Evolutionary conservation across 2,888 invertebrate genomes (phyloP).

Genomic region (Chaetogeoica ovagalla): DNA sequence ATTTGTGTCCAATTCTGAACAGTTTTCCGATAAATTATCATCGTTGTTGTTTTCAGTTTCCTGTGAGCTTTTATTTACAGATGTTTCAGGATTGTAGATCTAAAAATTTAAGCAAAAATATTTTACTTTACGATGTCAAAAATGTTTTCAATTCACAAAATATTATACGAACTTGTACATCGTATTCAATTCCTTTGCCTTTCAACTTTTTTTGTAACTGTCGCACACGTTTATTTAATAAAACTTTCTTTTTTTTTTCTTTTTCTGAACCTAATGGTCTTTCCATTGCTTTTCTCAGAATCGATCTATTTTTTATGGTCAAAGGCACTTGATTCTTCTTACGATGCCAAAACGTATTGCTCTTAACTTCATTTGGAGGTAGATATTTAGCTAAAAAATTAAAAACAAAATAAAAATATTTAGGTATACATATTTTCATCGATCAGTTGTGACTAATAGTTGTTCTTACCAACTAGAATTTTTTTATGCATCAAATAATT

Average conservation of each 20-base stretch:
- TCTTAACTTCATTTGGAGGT: constrained; percentile 69
- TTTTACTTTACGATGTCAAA: background rate
- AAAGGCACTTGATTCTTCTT: constrained; percentile 60
- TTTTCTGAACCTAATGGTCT: constrained; percentile 59
- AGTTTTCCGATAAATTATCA: background rate
- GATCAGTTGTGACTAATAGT: background rate
- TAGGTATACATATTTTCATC: constrained; percentile 7
- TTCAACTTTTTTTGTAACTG: constrained; percentile 58
- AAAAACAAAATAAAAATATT: constrained; percentile 57
- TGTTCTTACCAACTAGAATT: constrained; percentile 76
- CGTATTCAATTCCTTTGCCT: constrained; percentile 58
- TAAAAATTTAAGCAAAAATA: background rate
- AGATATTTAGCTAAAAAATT: constrained; percentile 67
- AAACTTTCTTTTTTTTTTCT: constrained; percentile 61
- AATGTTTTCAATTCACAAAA: background rate
- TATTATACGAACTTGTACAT: constrained; percentile 56
- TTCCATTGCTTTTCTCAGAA: constrained; percentile 62
- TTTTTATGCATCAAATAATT: constrained; percentile 95
- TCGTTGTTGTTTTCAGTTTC: background rate
- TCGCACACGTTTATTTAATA: constrained; percentile 60
- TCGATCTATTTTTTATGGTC: constrained; percentile 60
- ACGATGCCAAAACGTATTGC: constrained; percentile 61
- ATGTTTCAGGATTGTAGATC: background rate
- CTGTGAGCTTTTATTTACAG: background rate
- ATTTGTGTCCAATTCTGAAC: background rate